Evolutionary conservation across 2,113 vertebrate genomes (phyloP).

Genomic region (Trichechus manatus): DNA sequence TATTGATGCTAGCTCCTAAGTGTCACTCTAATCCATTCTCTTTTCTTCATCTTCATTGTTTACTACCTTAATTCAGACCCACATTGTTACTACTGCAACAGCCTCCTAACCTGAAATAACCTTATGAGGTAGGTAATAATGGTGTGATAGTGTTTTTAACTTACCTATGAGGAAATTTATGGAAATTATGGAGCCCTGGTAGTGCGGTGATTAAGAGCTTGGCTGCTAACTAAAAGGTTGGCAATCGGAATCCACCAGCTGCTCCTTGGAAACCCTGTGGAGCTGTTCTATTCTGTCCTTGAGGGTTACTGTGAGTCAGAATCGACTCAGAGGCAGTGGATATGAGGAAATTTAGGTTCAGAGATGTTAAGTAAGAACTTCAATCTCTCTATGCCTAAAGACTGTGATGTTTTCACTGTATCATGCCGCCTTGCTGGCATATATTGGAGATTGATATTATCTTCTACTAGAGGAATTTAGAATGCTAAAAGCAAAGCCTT

Average conservation of each 20-base stretch:
- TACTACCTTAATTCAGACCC: neutral
- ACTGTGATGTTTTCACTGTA: neutral
- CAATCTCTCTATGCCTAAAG: neutral
- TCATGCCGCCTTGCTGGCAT: neutral
- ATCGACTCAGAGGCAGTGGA: too few species aligned
- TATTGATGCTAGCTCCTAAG: neutral
- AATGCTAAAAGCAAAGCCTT: neutral
- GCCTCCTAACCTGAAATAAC: neutral
- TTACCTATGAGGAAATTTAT: neutral
- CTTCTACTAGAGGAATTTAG: neutral
- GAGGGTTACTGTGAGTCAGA: too few species aligned
- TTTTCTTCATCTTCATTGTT: neutral
- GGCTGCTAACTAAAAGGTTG: too few species aligned
- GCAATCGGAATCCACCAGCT: too few species aligned
- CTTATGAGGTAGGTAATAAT: neutral
- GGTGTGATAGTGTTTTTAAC: slow-evolving; percentile 4
- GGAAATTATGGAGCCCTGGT: too few species aligned
- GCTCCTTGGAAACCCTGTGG: too few species aligned
- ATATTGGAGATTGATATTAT: neutral
- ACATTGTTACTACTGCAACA: neutral
- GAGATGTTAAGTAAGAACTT: neutral
- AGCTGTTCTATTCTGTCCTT: too few species aligned
- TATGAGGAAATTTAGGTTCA: neutral
- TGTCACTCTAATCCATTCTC: neutral
- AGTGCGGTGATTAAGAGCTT: too few species aligned